Evolutionary conservation across 2,797 vertebrate species (phyloP).

Genomic region (Poecilia picta): DNA sequence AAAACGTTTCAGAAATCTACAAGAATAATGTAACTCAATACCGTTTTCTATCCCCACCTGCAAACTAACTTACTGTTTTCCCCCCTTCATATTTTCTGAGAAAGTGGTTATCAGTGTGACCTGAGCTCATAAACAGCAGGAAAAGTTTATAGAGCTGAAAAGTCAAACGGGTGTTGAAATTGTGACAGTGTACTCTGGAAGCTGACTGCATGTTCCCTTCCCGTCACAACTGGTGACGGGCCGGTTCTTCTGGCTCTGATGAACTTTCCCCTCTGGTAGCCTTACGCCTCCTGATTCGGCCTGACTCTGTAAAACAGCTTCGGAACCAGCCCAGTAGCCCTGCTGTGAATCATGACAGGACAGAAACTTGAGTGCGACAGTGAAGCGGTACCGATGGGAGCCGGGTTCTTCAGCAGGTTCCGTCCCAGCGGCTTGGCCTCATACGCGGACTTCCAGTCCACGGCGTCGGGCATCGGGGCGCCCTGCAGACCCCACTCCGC

Average conservation of each 20-base stretch:
- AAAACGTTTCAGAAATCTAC: background rate
- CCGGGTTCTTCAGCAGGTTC: conserved; percentile 83
- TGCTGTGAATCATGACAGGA: background rate
- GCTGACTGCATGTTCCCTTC: background rate
- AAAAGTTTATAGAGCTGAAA: background rate
- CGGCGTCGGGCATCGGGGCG: conserved; percentile 57
- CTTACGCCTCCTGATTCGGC: background rate
- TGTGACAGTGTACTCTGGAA: background rate
- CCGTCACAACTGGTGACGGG: background rate
- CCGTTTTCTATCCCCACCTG: background rate
- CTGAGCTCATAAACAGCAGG: background rate
- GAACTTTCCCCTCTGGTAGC: background rate
- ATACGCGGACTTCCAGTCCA: conserved; percentile 81
- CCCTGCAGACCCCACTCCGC: conserved; percentile 70
- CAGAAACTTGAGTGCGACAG: accelerated
- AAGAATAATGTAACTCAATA: background rate
- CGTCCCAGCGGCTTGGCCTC: conserved; percentile 80
- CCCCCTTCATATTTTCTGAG: background rate
- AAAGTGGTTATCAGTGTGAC: background rate
- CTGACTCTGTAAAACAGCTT: background rate
- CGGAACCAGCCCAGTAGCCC: background rate
- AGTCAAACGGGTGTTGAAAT: background rate
- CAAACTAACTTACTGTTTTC: background rate
- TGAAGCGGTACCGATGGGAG: conserved; percentile 81
- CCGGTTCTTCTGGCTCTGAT: background rate